Base-by-base conservation (phyloP, 2,888 invertebrate genomes). In the Acholoe squamosa region DNA sequence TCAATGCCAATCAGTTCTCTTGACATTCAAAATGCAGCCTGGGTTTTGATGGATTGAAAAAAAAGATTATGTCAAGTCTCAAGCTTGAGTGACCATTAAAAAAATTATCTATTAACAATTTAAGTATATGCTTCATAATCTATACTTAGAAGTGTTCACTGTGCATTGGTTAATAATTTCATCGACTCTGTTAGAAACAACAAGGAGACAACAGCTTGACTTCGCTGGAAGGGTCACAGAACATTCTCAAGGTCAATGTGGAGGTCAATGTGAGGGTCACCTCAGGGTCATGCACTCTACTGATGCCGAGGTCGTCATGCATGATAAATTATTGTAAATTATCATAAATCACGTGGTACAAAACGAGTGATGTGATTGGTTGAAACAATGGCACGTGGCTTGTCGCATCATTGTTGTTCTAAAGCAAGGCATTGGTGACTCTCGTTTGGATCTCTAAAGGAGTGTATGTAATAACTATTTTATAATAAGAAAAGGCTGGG, bases 291-390 rank as follows among this genome's bases (percentile, higher is more conserved):
- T 71, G 71, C 71, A 71, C 28, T 71, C 71, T 71, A 71, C 80
- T 80, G 43, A 80, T 80, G 80, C 43, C 80, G 33, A 80, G 80
- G 80, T 80, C 80, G 80, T 43, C 80, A 80, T 80, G 80, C 80
- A 80, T 80, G 80, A 43, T 25, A 31, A 25, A 31, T 76, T 14
- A 76, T 76, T 14, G 16, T 76, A 43, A 80, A 71, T 71, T 14
- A 71, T n/a, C 28, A 28, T 71, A 71, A 71, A 71, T 28, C 71
- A 71, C 28, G 71, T 71, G 71, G 71, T 25, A 71, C 71, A 71
- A 71, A 71, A 71, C 71, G 61, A 71, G 71, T 71, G 71, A 28
- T n/a, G 71, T 71, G 71, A 71, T 71, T 71, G 25, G 28, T 28
- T 71, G 71, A 71, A 71, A 71, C 71, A 28, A 71, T 25, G 31